These are phyloP conservation scores for Achroia grisella DNA, from an alignment of 1,140 invertebrate species.

Conservation along the genomic window DNA sequence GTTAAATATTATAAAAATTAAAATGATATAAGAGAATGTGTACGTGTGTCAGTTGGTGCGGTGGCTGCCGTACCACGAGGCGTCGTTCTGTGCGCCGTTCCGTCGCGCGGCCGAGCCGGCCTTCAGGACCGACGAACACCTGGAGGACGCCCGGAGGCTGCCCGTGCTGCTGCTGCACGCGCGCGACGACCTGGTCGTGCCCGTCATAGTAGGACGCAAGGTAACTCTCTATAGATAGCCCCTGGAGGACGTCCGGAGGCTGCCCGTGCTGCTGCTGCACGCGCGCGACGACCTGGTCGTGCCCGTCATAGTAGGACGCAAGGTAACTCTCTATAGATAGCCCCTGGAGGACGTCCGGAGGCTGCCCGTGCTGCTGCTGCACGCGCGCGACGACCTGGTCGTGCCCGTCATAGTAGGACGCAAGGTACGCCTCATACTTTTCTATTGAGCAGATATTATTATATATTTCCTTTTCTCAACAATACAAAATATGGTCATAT, in stretches of 20 bases:
- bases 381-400: conserved; percentile 48
- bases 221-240: no score
- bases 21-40: conserved; percentile 1
- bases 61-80: conserved; percentile 53
- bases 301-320: conserved; percentile 37
- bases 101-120: conserved; percentile 13
- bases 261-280: conserved; percentile 47
- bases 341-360: conserved; percentile 13
- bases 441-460: no score
- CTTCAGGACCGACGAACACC: conserved; percentile 35
- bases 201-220: conserved; percentile 38
- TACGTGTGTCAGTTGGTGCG: conserved; percentile 31
- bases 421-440: no score
- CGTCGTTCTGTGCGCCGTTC: conserved; percentile 44
- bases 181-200: conserved; percentile 47
- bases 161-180: conserved; percentile 50
- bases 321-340: no score
- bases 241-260: conserved; percentile 4
- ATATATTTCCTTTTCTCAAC: no score
- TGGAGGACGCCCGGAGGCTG: conserved; percentile 10
- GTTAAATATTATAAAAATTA: no score
- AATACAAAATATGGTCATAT: no score
- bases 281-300: conserved; percentile 51
- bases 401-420: conserved; percentile 42
- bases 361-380: conserved; percentile 41